phyloP scores from a whole-genome alignment of 1,140 invertebrate genomes.

The Coboldia fuscipes region DNA sequence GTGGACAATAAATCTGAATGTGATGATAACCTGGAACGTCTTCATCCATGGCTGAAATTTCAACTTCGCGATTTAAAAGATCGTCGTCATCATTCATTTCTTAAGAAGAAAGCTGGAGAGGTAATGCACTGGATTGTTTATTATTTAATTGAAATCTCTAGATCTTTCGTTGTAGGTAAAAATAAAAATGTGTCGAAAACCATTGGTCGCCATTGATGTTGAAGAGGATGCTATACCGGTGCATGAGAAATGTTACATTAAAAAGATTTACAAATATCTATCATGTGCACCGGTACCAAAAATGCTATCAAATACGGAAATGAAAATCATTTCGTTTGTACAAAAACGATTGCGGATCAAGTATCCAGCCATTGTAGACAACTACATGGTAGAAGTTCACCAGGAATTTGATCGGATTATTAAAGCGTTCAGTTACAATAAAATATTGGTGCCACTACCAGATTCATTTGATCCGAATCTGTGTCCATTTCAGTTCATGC shows the following conservation, averaged over 20 bases:
- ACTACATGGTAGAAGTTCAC: constrained; percentile 18
- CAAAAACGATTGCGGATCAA: constrained; percentile 11
- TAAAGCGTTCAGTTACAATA: constrained; percentile 19
- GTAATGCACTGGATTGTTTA: not conserved
- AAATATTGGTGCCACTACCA: constrained; percentile 12
- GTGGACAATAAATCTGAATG: not conserved
- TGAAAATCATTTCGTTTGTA: constrained; percentile 15
- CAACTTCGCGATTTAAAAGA: constrained; percentile 15
- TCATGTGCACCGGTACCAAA: constrained; percentile 16
- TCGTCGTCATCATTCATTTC: constrained; percentile 12
- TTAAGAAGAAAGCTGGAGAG: constrained; percentile 9
- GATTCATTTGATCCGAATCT: constrained; percentile 2
- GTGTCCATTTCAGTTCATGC: constrained; percentile 9
- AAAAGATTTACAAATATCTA: constrained; percentile 15
- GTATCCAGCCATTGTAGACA: constrained; percentile 14
- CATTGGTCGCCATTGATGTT: constrained; percentile 9
- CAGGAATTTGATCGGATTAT: constrained; percentile 15
- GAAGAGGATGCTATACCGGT: constrained; percentile 11
- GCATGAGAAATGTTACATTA: constrained; percentile 12
- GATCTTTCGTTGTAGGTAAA: constrained; percentile 12
- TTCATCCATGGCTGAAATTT: too few species aligned
- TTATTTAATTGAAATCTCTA: not conserved
- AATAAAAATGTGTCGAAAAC: constrained; percentile 10
- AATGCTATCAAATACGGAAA: constrained; percentile 15
- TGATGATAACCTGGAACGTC: not conserved